Conservation (phyloP, 2,797 vertebrate genomes). For the Ctenopoma kingsleyae region DNA sequence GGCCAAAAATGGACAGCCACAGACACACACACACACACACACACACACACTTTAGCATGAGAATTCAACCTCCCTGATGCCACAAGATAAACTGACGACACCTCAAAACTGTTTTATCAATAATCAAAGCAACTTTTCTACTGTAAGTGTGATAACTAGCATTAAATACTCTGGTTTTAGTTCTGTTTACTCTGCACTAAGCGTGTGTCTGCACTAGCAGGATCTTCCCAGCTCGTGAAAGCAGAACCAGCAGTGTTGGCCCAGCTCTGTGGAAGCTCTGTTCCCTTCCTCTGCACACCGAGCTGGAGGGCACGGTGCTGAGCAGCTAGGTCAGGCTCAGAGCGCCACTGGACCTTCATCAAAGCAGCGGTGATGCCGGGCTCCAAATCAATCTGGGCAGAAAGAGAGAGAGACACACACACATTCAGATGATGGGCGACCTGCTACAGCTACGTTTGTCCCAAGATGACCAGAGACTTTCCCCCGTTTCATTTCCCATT, state of each 20-base stretch:
- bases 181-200: slow-evolving; percentile 21
- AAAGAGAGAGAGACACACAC: slow-evolving; percentile 16
- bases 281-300: slow-evolving; percentile 28
- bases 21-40: no score
- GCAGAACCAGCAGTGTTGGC: slow-evolving; percentile 26
- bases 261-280: slow-evolving; percentile 13
- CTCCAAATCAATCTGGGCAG: slow-evolving; percentile 67
- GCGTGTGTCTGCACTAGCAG: background rate
- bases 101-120: background rate
- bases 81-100: background rate
- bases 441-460: background rate
- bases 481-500: slow-evolving; percentile 6
- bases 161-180: slow-evolving; percentile 51
- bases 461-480: slow-evolving; percentile 8
- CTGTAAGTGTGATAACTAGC: slow-evolving; percentile 12
- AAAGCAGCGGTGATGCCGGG: slow-evolving; percentile 34
- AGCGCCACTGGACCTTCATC: slow-evolving; percentile 51
- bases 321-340: slow-evolving; percentile 61
- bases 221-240: slow-evolving; percentile 4
- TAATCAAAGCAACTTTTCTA: slow-evolving; percentile 6
- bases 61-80: background rate
- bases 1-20: no score
- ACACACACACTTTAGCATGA: background rate
- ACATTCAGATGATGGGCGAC: slow-evolving; percentile 3
- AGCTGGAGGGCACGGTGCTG: slow-evolving; percentile 50